Percentiles rank a stretch among this genome's conserved stretches.
These are phyloP conservation scores for Peromyscus polionotus DNA, from an alignment of 2,113 vertebrate genomes.

Conservation along the genomic window DNA sequence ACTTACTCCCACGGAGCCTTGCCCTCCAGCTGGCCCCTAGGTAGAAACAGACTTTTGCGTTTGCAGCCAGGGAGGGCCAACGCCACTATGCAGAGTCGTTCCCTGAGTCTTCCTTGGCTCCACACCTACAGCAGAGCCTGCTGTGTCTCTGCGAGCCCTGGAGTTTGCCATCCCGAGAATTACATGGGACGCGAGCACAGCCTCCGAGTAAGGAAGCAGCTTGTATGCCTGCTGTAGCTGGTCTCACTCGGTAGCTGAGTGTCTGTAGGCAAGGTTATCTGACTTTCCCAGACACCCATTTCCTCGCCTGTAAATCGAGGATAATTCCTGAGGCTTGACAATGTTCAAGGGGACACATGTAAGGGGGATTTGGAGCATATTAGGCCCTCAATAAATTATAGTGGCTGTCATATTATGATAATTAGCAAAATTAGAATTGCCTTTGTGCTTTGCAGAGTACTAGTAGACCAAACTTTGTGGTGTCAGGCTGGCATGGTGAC, in stretches of 20 bases:
- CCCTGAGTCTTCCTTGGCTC: neutral
- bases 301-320: slow-evolving; percentile 55
- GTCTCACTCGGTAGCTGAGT: neutral
- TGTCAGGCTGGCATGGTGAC: neutral
- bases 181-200: neutral
- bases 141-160: rapidly evolving
- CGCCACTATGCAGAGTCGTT: neutral
- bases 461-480: slow-evolving; percentile 1
- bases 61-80: slow-evolving; percentile 14
- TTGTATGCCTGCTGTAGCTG: neutral
- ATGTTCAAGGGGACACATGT: neutral
- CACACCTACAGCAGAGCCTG: neutral
- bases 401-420: slow-evolving; percentile 13
- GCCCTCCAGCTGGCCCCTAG: neutral
- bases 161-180: neutral
- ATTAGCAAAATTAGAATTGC: neutral
- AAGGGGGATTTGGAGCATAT: neutral
- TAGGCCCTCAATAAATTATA: neutral
- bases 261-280: slow-evolving; percentile 25
- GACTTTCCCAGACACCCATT: neutral
- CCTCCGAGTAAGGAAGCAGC: neutral
- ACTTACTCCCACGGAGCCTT: neutral
- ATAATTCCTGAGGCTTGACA: neutral
- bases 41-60: neutral
- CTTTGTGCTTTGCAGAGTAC: slow-evolving; percentile 24